Evolutionary conservation across 2,888 invertebrate genomes (phyloP), one percentile per base, ranked within the genome.

Genomic region (Clostera curtula): DNA sequence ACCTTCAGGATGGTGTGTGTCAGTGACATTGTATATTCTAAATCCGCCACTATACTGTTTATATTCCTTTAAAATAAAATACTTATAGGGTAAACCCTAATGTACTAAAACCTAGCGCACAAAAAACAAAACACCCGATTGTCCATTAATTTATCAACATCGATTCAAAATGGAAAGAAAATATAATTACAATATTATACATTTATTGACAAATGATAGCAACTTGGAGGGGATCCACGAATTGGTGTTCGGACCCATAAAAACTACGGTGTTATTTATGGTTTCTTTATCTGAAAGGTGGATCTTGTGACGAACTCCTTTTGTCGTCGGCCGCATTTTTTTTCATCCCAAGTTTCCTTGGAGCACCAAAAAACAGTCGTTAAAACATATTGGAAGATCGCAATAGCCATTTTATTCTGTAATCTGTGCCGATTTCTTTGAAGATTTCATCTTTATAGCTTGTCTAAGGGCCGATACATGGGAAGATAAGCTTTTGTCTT

Each of bases 211-310:
- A 50, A 49, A 49, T 49, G 44, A 49, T 44, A 25, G 35, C 31
- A 40, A 37, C 38, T 27, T 40, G 37, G 22, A 37, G 29, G n/a
- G 43, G 36, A 49, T 49, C 34, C 6, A 23, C 23, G 15, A 23
- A 23, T 9, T 15, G 4, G 14, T 23, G 37, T 35, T 23, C 29
- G 40, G 24, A 30, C 34, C 17, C 28, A 29, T 46, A 62, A 67
- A 63, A 69, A 63, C 60, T 58, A 67, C 68, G 49, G 71, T 73
- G 77, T 77, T 79, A 79, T 80, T 82, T 80, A 83, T 75, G 58
- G 61, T 54, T 54, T 34, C 47, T 65, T 68, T 76, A 76, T 76
- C 75, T 63, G 40, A 36, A 52, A 59, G 47, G 46, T 53, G 45
- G 50, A 70, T 70, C 70, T 65, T 53, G 56, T 51, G 58, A 58